Conservation (phyloP, 2,797 vertebrate species). For the Cetoscarus ocellatus region DNA sequence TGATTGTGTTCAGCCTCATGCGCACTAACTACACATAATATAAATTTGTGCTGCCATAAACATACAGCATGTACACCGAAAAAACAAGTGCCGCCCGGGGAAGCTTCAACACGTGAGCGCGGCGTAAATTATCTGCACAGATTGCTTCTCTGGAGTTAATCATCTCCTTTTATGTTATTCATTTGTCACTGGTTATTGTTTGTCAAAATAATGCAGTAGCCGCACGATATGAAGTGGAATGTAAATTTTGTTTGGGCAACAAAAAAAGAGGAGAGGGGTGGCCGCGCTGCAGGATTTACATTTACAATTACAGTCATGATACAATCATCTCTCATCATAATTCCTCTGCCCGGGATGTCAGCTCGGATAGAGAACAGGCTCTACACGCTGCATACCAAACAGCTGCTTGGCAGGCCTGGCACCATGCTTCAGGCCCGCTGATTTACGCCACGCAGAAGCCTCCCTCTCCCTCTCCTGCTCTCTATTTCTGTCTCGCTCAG, state of each 20-base stretch:
- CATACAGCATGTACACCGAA: slow-evolving; percentile 10
- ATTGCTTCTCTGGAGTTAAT: slow-evolving; percentile 83
- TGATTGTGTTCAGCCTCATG: slow-evolving; percentile 10
- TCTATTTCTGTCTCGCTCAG: slow-evolving; percentile 43
- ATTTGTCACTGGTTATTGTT: slow-evolving; percentile 84
- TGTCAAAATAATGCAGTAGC: slow-evolving; percentile 78
- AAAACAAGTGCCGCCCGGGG: slow-evolving; percentile 39
- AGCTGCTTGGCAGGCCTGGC: slow-evolving; percentile 67
- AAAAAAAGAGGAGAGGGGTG: slow-evolving; percentile 50
- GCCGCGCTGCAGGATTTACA: slow-evolving; percentile 76
- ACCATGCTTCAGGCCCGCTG: slow-evolving; percentile 60
- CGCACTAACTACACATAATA: slow-evolving; percentile 10
- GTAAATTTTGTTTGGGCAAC: slow-evolving; percentile 78
- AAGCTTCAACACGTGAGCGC: slow-evolving; percentile 49
- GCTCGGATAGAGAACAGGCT: slow-evolving; percentile 63
- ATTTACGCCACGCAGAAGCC: slow-evolving; percentile 64
- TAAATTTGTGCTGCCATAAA: slow-evolving; percentile 37
- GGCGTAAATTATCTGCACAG: slow-evolving; percentile 73
- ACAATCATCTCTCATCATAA: slow-evolving; percentile 82
- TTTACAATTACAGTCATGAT: slow-evolving; percentile 83
- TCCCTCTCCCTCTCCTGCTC: slow-evolving; percentile 4
- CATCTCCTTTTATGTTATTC: slow-evolving; percentile 82
- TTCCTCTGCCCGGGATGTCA: slow-evolving; percentile 77
- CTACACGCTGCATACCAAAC: slow-evolving; percentile 74
- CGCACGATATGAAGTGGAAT: slow-evolving; percentile 73